Evolutionary conservation across 2,797 vertebrate genomes (phyloP).

Genomic region (Chloroceryle amazona): DNA sequence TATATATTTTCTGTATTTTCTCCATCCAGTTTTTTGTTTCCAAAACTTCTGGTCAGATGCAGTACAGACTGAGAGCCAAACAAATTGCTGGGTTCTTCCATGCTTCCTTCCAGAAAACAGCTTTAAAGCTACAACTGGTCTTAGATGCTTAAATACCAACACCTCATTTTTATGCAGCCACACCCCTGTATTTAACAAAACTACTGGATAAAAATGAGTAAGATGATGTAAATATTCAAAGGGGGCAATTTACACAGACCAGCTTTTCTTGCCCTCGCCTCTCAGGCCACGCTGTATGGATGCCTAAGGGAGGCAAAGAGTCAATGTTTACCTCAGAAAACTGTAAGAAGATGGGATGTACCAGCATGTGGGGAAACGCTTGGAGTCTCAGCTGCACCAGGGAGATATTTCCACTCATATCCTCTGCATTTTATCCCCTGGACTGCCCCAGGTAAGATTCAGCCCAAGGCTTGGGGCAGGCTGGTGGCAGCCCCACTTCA

Average conservation of each 20-base stretch:
- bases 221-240: not conserved
- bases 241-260: not conserved
- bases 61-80: constrained; percentile 3
- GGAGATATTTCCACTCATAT: not conserved
- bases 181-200: not conserved
- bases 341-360: not conserved
- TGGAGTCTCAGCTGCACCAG: not conserved
- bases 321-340: not conserved
- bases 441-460: not conserved
- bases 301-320: not conserved
- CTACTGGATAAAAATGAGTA: not conserved
- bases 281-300: not conserved
- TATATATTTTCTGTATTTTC: constrained; percentile 47
- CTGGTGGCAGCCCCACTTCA: not conserved
- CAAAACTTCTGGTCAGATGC: constrained; percentile 60
- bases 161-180: not conserved
- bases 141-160: not conserved
- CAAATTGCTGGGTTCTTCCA: constrained; percentile 64
- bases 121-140: not conserved
- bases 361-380: not conserved
- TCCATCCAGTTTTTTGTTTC: constrained; percentile 43
- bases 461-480: not conserved
- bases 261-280: not conserved
- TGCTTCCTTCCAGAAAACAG: constrained; percentile 47
- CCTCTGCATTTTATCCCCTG: not conserved